Conservation (phyloP, 2,797 vertebrate species). For the Oryzias dopingdopingensis region DNA sequence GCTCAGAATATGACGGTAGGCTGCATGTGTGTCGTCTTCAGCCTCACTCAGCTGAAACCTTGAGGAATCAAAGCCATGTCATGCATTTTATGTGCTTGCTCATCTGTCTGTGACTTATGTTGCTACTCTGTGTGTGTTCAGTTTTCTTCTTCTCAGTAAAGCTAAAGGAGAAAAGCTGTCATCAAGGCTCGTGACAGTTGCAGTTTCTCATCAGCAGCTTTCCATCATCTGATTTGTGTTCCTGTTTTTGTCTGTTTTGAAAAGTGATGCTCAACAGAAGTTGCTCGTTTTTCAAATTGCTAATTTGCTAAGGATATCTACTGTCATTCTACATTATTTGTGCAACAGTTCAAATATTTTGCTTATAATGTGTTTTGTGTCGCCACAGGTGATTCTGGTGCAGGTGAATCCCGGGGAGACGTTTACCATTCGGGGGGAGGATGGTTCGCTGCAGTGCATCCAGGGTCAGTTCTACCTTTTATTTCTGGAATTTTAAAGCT, state of each 20-base stretch:
- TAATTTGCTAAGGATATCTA: background rate
- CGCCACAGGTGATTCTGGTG: constrained; percentile 92
- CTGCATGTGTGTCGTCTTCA: constrained; percentile 23
- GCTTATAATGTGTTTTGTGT: constrained; percentile 16
- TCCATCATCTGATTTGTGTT: constrained; percentile 36
- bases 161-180: constrained; percentile 17
- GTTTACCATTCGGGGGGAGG: constrained; percentile 96
- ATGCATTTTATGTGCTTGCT: constrained; percentile 5
- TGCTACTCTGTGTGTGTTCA: background rate
- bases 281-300: constrained; percentile 13
- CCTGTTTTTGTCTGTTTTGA: constrained; percentile 45
- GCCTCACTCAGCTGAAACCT: constrained; percentile 22
- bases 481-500: background rate
- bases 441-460: constrained; percentile 97
- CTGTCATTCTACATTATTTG: background rate
- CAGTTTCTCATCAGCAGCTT: constrained; percentile 27
- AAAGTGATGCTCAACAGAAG: constrained; percentile 4
- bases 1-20: constrained; percentile 77
- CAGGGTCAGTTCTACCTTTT: constrained; percentile 83
- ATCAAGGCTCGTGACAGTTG: constrained; percentile 29
- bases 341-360: background rate
- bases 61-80: background rate
- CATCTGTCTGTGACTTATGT: constrained; percentile 1
- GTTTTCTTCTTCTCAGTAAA: constrained; percentile 18
- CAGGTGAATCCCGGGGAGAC: constrained; percentile 99